These are phyloP conservation scores for Phocoena phocoena DNA, from an alignment of 2,113 vertebrate species.

Conservation along the genomic window DNA sequence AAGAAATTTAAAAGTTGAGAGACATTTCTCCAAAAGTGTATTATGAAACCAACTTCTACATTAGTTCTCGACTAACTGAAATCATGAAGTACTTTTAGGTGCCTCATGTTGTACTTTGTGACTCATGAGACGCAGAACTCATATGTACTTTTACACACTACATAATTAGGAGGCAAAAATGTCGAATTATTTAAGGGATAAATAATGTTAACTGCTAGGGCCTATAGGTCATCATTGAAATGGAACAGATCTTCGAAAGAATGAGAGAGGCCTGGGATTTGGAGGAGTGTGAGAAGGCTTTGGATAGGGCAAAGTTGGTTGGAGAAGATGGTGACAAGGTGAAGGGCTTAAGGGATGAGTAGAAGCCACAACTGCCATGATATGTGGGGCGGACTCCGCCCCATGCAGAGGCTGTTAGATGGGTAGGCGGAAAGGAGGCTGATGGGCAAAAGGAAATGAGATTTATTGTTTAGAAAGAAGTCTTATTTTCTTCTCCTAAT, in stretches of 20 bases:
- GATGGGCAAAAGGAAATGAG: not conserved
- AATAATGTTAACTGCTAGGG: not conserved
- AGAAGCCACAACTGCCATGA: not conserved
- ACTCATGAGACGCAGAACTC: not conserved
- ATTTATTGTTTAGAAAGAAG: not conserved
- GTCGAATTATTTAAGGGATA: not conserved
- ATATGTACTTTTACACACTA: not conserved
- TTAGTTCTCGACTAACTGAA: not conserved
- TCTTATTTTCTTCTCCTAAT: not conserved
- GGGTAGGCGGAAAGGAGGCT: fast-evolving
- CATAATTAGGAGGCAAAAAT: not conserved
- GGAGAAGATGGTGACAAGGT: not conserved
- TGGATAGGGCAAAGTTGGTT: no score
- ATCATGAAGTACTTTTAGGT: not conserved
- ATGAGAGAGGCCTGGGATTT: not conserved
- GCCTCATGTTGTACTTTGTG: not conserved
- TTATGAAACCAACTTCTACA: not conserved
- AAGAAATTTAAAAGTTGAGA: not conserved
- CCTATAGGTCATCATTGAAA: not conserved
- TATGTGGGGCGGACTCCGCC: not conserved
- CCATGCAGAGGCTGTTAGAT: not conserved
- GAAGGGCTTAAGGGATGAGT: fast-evolving
- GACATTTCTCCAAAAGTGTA: not conserved
- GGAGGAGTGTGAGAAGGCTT: not conserved
- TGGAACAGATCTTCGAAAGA: not conserved